Evolutionary conservation across 2,113 vertebrate genomes (phyloP), one percentile per base, ranked within the genome.

Genomic region (Silurus glanis): DNA sequence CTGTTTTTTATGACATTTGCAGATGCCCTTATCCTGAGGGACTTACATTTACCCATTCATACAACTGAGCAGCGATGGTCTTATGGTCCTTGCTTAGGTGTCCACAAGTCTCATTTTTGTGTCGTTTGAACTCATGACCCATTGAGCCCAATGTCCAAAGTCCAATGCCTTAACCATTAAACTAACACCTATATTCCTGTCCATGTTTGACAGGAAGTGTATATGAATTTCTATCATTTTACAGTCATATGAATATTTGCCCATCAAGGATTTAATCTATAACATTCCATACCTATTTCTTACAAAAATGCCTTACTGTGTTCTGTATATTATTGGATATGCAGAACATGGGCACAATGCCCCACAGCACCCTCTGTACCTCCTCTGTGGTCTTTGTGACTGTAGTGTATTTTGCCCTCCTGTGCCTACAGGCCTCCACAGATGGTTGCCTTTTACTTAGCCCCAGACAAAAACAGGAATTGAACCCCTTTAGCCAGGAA

Each of bases 401-500:
- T 58, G 16, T 61, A 80, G 28, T 80, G 28, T 21, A 37, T 80
- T 67, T 67, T 80, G 59, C 62, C 61, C 61, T 23, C 51, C 25
- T 51, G 49, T 67, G n/a, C 83, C 83, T 49, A 66, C 71, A 66
- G 59, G 72, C 74, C 59, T 66, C 88, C 72, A 87, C 91, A 90
- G 89, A 92, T 89, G 88, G 87, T 83, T 69, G 66, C 55, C 61
- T 88, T 88, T 86, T 82, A 79, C 71, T 82, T 75, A 83, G 78
- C 25, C 80, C 55, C 83, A 62, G 86, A 76, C 14, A 82, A 83
- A 79, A 84, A 91, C 88, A 88, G 91, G 91, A 91, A 91, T 83
- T 71, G 80, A 80, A 88, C 17, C 86, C 90, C 90, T 71, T 87
- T 6, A 83, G 91, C 87, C 90, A 91, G 88, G 90, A 92, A 82